Conservation (phyloP, 2,113 vertebrate species). For the Aepyceros melampus region DNA sequence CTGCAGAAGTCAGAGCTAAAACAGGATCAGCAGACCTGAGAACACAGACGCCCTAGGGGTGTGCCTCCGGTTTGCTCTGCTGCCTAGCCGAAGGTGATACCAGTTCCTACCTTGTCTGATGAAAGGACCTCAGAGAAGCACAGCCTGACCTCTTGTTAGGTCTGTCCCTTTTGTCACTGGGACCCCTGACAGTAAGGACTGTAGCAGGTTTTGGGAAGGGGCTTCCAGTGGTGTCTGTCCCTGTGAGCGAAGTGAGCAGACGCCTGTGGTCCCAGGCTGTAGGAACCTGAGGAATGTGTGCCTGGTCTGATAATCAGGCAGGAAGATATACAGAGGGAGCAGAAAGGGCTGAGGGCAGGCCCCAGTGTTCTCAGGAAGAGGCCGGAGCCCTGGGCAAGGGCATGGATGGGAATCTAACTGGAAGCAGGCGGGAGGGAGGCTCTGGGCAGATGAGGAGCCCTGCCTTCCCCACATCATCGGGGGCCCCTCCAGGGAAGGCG, state of each 20-base stretch:
- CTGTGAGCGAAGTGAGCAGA: accelerated
- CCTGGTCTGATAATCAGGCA: accelerated
- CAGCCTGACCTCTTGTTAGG: accelerated
- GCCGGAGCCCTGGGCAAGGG: accelerated
- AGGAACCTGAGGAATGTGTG: neutral
- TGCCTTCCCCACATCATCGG: too few relatives aligned
- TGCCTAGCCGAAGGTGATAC: neutral
- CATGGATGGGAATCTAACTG: accelerated
- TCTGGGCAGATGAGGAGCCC: neutral
- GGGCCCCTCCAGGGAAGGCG: accelerated
- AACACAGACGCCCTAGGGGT: accelerated
- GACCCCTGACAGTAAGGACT: neutral
- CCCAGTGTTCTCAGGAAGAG: neutral
- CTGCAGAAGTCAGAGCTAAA: neutral
- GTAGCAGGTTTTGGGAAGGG: neutral
- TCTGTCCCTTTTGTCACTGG: accelerated
- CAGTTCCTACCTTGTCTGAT: too few relatives aligned
- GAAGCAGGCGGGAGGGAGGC: neutral
- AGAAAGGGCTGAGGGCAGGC: neutral
- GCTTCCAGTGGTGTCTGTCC: accelerated
- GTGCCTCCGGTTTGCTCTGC: neutral
- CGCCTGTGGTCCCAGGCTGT: accelerated
- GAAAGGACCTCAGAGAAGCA: too few relatives aligned
- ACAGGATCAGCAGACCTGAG: too few relatives aligned
- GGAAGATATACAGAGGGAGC: accelerated